Evolutionary conservation across 2,797 vertebrate species (phyloP).

Genomic region (Leptatherina wallacei): DNA sequence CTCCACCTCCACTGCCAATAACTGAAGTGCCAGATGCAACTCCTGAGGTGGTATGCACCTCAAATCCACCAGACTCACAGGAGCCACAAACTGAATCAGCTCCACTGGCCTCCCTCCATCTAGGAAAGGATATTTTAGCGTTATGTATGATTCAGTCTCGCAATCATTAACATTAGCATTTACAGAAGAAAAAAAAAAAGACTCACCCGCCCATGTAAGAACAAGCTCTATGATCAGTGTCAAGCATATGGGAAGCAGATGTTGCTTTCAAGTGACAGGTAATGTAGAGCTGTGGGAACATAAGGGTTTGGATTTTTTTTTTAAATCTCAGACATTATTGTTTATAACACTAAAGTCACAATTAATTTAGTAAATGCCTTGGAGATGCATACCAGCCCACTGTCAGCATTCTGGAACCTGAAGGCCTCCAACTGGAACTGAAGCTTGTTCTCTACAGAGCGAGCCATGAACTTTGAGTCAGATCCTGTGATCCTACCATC

Average conservation of each 20-base stretch:
- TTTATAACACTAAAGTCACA: neutral
- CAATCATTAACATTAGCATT: neutral
- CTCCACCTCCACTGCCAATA: too few relatives aligned
- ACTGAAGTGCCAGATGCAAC: neutral
- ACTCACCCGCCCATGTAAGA: conserved; percentile 69
- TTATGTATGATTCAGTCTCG: neutral
- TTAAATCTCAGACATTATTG: neutral
- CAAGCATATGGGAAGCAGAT: conserved; percentile 10
- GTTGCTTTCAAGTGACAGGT: conserved; percentile 78
- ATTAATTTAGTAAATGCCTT: neutral
- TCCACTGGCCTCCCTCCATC: conserved; percentile 72
- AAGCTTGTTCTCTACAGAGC: conserved; percentile 56
- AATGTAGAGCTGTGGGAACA: conserved; percentile 73
- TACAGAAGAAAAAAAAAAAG: neutral
- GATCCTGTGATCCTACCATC: conserved; percentile 72
- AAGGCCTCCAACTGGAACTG: conserved; percentile 78
- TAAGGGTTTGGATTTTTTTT: neutral
- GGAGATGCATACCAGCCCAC: conserved; percentile 51
- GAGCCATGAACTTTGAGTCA: conserved; percentile 63
- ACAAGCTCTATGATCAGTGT: conserved; percentile 72
- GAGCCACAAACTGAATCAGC: conserved; percentile 52
- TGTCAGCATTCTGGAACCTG: conserved; percentile 59
- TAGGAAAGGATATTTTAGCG: conserved; percentile 25
- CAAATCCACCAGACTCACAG: conserved; percentile 47
- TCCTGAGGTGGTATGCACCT: neutral